phyloP scores from a whole-genome alignment of 2,797 vertebrate species.

The Anguilla marmorata region DNA sequence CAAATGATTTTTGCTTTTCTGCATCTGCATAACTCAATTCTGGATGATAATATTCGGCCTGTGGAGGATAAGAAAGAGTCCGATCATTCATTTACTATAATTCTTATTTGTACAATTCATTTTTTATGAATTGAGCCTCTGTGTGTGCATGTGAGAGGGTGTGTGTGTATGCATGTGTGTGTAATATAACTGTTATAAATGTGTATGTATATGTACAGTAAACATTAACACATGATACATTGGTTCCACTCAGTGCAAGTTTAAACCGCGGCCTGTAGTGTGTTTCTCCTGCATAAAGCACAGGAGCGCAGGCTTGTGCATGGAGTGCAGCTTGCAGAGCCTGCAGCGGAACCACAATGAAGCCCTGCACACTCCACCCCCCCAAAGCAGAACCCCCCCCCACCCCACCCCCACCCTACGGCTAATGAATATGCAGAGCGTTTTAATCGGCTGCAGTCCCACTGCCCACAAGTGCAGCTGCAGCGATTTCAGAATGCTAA shows the following conservation, averaged over 20 bases:
- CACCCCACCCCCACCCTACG: slow-evolving; percentile 40
- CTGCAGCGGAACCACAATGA: slow-evolving; percentile 40
- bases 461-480: slow-evolving; percentile 73
- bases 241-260: background rate
- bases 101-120: background rate
- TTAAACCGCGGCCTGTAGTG: background rate
- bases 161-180: slow-evolving; percentile 2
- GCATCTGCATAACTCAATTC: background rate
- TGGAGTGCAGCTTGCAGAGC: background rate
- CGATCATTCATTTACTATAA: background rate
- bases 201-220: background rate
- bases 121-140: background rate
- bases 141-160: background rate
- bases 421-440: slow-evolving; percentile 72
- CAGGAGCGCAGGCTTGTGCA: no score
- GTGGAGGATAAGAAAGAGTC: background rate
- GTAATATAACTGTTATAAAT: background rate
- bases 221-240: no score
- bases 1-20: background rate
- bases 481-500: slow-evolving; percentile 75
- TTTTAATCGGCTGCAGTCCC: slow-evolving; percentile 76
- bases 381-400: background rate
- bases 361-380: slow-evolving; percentile 29
- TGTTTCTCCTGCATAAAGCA: background rate
- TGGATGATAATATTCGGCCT: background rate